Percentiles rank a stretch among this genome's conserved stretches.
These are phyloP conservation scores for Achlya flavicornis DNA, from an alignment of 2,888 invertebrate genomes.

Conservation along the genomic window DNA sequence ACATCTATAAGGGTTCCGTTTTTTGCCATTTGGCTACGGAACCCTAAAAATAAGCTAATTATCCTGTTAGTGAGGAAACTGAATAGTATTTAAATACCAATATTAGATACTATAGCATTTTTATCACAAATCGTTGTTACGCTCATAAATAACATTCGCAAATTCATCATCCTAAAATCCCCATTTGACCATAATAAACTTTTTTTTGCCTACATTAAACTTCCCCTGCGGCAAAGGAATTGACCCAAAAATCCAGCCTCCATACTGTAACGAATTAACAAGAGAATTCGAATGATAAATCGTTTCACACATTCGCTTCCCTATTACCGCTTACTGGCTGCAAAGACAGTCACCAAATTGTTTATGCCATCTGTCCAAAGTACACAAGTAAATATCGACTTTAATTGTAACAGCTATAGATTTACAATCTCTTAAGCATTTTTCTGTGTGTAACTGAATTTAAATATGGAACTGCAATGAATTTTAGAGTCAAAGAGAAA, in stretches of 20 bases:
- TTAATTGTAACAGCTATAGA: background rate
- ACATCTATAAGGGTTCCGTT: too few relatives aligned
- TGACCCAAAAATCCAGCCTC: slow-evolving; percentile 62
- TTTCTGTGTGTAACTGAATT: background rate
- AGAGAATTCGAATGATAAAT: slow-evolving; percentile 76
- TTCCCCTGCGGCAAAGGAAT: slow-evolving; percentile 51
- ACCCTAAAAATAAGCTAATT: too few relatives aligned
- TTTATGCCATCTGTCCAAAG: slow-evolving; percentile 13
- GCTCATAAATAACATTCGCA: slow-evolving; percentile 36
- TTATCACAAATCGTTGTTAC: slow-evolving; percentile 35
- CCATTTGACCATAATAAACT: slow-evolving; percentile 41
- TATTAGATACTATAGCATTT: slow-evolving; percentile 26
- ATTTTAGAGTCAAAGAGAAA: slow-evolving; percentile 11
- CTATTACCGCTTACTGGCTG: slow-evolving; percentile 38
- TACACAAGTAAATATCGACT: background rate
- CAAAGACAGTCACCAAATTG: slow-evolving; percentile 14
- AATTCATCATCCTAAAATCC: slow-evolving; percentile 40
- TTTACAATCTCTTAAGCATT: background rate
- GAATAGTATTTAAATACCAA: background rate
- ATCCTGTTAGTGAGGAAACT: background rate
- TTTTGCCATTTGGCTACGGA: too few relatives aligned
- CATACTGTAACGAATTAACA: slow-evolving; percentile 71
- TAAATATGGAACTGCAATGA: slow-evolving; percentile 4
- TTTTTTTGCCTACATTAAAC: slow-evolving; percentile 56
- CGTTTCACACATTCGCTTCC: slow-evolving; percentile 55